phyloP scores from a whole-genome alignment of 2,113 vertebrate genomes.

The Proteles cristata region DNA sequence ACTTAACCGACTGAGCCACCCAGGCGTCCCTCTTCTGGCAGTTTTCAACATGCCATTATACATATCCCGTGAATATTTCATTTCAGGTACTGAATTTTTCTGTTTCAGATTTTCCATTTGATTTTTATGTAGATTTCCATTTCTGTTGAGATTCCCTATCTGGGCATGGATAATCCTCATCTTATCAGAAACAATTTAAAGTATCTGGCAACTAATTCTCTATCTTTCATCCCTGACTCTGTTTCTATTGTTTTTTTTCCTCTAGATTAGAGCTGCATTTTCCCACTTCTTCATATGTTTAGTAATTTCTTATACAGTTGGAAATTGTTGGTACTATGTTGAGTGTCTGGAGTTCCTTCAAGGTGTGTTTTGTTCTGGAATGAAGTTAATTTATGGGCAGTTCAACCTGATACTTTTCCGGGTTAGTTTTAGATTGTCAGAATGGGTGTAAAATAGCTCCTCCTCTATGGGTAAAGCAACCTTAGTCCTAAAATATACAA shows the following conservation, averaged over 20 bases:
- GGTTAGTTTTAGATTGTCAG: neutral
- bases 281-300: neutral
- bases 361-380: neutral
- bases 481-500: neutral
- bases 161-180: neutral
- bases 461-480: neutral
- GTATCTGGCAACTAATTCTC: neutral
- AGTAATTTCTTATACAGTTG: neutral
- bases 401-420: neutral
- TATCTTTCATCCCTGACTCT: neutral
- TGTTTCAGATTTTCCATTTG: neutral
- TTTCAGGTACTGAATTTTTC: neutral
- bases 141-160: neutral
- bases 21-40: neutral
- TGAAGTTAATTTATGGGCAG: neutral
- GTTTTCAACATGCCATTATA: constrained; percentile 29
- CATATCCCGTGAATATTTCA: neutral
- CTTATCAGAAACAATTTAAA: neutral
- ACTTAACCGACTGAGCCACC: too few species aligned
- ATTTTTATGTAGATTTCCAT: neutral
- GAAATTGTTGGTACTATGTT: neutral
- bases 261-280: neutral
- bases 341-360: neutral
- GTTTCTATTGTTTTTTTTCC: neutral
- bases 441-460: neutral